Evolutionary conservation across 2,113 vertebrate species (phyloP).

Genomic region (Tor tambroides): DNA sequence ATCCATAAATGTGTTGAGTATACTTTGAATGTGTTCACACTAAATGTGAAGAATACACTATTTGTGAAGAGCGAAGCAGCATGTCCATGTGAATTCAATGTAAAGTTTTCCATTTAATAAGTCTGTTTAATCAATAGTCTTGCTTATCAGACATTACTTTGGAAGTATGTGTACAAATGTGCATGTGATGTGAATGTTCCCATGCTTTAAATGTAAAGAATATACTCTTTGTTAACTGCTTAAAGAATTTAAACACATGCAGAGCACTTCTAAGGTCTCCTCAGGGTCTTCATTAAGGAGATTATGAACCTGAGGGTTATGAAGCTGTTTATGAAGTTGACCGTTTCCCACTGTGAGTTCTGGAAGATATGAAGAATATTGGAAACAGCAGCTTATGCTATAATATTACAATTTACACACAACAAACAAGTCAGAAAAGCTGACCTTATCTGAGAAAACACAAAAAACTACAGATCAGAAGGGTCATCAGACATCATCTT

Average conservation of each 20-base stretch:
- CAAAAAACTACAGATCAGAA: conserved; percentile 12
- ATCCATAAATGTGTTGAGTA: not conserved
- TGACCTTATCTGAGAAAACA: conserved; percentile 21
- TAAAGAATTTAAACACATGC: not conserved
- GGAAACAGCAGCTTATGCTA: not conserved
- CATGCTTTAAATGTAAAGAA: conserved; percentile 25
- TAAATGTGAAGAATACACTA: not conserved
- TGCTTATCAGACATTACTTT: not conserved
- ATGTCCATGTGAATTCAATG: not conserved
- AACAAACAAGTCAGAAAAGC: conserved; percentile 5
- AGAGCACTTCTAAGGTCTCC: not conserved
- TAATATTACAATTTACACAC: conserved; percentile 14
- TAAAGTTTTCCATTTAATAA: not conserved
- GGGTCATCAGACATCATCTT: conserved; percentile 1
- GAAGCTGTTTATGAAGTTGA: not conserved
- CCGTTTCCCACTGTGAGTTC: not conserved
- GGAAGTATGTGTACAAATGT: not conserved
- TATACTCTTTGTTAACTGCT: conserved; percentile 18
- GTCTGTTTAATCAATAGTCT: not conserved
- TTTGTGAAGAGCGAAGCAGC: not conserved
- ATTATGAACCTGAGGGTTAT: conserved; percentile 2
- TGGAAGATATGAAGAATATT: not conserved
- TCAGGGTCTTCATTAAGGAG: not conserved
- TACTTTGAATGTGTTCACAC: not conserved
- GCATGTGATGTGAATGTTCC: not conserved